phyloP scores from a whole-genome alignment of 2,888 invertebrate genomes.

The Xylota sylvarum region DNA sequence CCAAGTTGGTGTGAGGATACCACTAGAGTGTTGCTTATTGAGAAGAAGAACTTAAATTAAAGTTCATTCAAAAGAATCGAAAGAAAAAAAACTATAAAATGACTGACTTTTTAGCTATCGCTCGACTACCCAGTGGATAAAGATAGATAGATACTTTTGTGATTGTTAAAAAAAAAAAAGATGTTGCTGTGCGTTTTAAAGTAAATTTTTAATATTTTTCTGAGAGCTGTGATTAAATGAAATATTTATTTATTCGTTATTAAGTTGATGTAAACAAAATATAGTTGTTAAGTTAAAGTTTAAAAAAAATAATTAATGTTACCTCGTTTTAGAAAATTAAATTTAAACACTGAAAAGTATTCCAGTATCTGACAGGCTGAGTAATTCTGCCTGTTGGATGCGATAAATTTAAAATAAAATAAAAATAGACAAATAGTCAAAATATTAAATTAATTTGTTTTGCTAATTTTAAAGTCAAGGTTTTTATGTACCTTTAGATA shows the following conservation, averaged over 20 bases:
- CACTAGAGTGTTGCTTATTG: conserved; percentile 38
- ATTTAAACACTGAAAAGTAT: conserved; percentile 44
- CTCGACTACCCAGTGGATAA: neutral
- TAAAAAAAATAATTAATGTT: conserved; percentile 32
- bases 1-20: conserved; percentile 63
- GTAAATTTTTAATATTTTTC: conserved; percentile 20
- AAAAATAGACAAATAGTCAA: conserved; percentile 9
- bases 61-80: conserved; percentile 1
- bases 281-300: conserved; percentile 1
- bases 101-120: conserved; percentile 54
- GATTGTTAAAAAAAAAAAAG: conserved; percentile 36
- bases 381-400: conserved; percentile 13
- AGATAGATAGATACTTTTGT: conserved; percentile 38
- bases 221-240: conserved; percentile 69
- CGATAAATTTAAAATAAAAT: conserved; percentile 10
- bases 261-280: conserved; percentile 2
- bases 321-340: conserved; percentile 35
- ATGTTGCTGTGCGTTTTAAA: conserved; percentile 19
- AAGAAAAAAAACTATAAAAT: neutral
- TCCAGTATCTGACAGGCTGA: conserved; percentile 25
- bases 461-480: too few species aligned
- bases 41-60: conserved; percentile 48
- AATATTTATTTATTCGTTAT: conserved; percentile 70
- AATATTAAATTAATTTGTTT: neutral
- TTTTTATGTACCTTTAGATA: too few species aligned